Base-by-base conservation (phyloP, 2,888 invertebrate genomes). In the Dasypogon diadema region DNA sequence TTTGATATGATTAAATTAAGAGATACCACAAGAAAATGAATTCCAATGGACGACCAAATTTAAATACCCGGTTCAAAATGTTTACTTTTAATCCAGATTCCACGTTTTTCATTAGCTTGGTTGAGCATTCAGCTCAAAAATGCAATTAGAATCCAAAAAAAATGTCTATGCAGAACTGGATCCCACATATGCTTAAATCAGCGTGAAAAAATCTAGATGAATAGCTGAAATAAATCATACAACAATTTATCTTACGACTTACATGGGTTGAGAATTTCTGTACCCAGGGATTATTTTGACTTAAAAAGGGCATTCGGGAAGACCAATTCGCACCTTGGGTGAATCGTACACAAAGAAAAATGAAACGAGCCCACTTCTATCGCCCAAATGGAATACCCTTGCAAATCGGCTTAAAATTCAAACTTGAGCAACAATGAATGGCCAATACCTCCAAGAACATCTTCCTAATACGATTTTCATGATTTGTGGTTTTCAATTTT, bases 401-500 rank as follows among this genome's bases (percentile, higher is more conserved):
- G 54, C 34, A 54, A 70, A 70, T 70, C 70, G 70, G 70, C 26
- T 70, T 70, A 70, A 70, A 70, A 70, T 30, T 70, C 70, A 70
- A 70, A 70, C 34, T 70, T 54, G 70, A 70, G 70, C 54, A 54
- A 30, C 8, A 26, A 24, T 70, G 65, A 68, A 68, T 68, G 42
- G 73, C 21, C 37, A 22, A 37, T 34, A 51, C 73, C 37, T 73
- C 21, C n/a, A 14, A 37, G 22, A 37, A 56, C 55, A 37, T 74
- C 60, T 60, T 63, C 34, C 16, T 75, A 75, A 75, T 65, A 75
- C 55, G 75, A 75, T 75, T 75, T 75, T 55, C 65, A 75, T 75
- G 75, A 75, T 75, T 75, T 75, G 75, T 75, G 75, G 75, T 75
- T 75, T 75, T 37, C 75, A 75, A 65, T 75, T 65, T 75, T 42